Base-by-base conservation (phyloP, 1,140 invertebrate genomes). In the Brachystomella parvula region DNA sequence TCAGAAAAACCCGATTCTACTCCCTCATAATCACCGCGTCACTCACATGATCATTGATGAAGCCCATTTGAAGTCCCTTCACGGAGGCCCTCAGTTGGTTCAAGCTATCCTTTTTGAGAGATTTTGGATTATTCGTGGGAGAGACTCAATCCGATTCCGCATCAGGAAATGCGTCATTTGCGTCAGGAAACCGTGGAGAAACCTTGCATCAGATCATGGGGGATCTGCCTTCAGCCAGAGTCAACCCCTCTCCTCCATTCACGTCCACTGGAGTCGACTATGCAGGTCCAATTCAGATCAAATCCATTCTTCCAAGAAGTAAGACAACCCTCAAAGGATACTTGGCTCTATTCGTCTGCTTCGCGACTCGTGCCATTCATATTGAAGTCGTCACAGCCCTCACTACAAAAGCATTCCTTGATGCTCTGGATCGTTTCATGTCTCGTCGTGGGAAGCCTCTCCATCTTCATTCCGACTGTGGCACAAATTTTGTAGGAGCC, bases 331-430 rank as follows among this genome's bases (percentile, higher is more conserved):
- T 69, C 9, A 81, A 81, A 64, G 73, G 69, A 1, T 81, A 79
- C 64, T 60, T 79, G 12, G 75, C 71, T 29, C 2, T 81, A 3
- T 81, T 81, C 61, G 74, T 80, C 12, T 81, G 79, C 61, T 75
- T 79, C n/a, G 57, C 68, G 1, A 77, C 76, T 1, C 79, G 72
- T 77, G 76, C 76, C 74, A 77, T 73, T 73, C 79, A 79, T 77
- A 75, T 76, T 73, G 80, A 75, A 78, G 68, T 67, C 73, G 75
- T 77, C 70, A 70, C 74, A 0, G 71, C 77, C 65, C 61, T 81
- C 3, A 71, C 76, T 1, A 75, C 79, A 1, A 73, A 78, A 35
- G 71, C 72, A 1, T 80, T 81, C 58, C 63, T 80, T 1, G 66
- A 75, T 3, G 70, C 75, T 3, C 64, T 81, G 2, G 67, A 73